Conservation (phyloP, 2,888 invertebrate genomes). For the Tenthredo livida region DNA sequence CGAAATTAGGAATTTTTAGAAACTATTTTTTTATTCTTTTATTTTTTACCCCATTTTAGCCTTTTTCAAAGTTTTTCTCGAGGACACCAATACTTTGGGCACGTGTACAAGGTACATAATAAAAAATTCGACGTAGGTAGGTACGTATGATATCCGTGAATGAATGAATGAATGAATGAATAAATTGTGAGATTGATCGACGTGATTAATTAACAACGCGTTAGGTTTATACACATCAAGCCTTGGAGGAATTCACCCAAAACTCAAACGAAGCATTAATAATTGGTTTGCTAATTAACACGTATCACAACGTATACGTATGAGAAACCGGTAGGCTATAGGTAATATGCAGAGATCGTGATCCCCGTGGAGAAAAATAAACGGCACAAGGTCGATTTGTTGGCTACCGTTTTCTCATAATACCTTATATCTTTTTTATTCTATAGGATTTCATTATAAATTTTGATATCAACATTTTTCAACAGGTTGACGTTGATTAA, state of each 20-base stretch:
- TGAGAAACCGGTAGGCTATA: neutral
- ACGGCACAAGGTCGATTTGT: neutral
- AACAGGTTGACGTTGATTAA: too few species aligned
- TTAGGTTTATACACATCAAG: neutral
- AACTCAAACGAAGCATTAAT: constrained; percentile 12
- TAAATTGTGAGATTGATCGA: neutral
- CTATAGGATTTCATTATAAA: too few species aligned
- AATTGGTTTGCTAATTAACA: constrained; percentile 22
- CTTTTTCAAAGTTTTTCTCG: neutral
- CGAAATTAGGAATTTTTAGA: neutral
- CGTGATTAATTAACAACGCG: neutral
- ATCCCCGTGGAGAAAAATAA: constrained; percentile 9
- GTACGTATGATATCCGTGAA: neutral
- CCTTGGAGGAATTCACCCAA: neutral
- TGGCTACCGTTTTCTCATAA: neutral
- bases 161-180: neutral
- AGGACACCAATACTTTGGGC: neutral
- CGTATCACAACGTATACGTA: neutral
- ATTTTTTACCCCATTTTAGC: neutral
- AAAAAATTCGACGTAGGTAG: neutral
- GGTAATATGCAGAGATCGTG: neutral
- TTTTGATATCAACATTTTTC: too few species aligned
- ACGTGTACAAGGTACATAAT: neutral
- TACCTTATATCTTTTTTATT: neutral
- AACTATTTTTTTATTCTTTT: neutral